Evolutionary conservation across 2,888 invertebrate species (phyloP), one percentile per base, ranked within the genome.

Genomic region (Notocelia uddmanniana): DNA sequence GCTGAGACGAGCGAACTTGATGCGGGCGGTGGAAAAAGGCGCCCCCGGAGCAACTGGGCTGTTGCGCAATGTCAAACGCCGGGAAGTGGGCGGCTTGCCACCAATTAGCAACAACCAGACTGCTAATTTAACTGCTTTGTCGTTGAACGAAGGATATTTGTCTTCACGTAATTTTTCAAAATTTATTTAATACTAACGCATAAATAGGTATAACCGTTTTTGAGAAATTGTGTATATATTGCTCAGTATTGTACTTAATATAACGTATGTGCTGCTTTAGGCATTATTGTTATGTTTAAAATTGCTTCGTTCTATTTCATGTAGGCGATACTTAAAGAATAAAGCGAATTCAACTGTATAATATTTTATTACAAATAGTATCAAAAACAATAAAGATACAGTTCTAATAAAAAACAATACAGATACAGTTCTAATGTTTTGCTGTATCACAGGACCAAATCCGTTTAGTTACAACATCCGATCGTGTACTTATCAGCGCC

Each of bases 1-100:
- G 18, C 15, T 60, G 26, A 60, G 54, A 23, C 64, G 64, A 3
- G 15, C 52, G 15, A 64, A 64, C 37, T n/a, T 64, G 52, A n/a
- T 54, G 21, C 52, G 52, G n/a, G 52, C 64, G n/a, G 52, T 64
- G 15, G 52, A 54, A 37, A n/a, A 37, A 37, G 37, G 64, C n/a
- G 37, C 5, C n/a, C 34, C 11, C 9, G 50, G 37, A n/a, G 63
- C 13, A 41, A 0, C 11, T 11, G 52, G 21, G 10, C 64, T 64
- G n/a, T 18, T 11, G 21, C 64, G 52, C 37, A 37, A 50, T 34
- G 15, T 52, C 10, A 23, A 45, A 26, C 64, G 64, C 21, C 13
- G 64, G 52, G 54, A 64, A 5, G 13, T 63, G 15, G 6, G n/a
- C 0, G 64, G 9, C 64, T 18, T 10, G 8, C 11, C 52, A 15